Evolutionary conservation across 2,797 vertebrate species (phyloP).

Genomic region (Pterois miles): DNA sequence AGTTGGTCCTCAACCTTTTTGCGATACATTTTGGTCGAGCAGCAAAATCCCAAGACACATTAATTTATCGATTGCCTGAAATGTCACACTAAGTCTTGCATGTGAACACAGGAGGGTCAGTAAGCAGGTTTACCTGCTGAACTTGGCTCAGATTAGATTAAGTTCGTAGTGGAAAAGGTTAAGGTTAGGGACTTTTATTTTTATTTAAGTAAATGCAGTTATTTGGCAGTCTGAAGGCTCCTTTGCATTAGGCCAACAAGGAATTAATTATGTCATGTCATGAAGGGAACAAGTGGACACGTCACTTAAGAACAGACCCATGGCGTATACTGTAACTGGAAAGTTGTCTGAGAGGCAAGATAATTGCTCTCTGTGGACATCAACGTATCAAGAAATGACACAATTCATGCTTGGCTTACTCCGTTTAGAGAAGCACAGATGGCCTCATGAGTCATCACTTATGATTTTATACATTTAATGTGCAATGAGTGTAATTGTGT

Average conservation of each 20-base stretch:
- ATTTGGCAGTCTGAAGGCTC: background rate
- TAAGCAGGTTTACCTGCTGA: constrained; percentile 32
- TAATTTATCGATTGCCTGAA: constrained; percentile 66
- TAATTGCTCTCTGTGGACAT: constrained; percentile 14
- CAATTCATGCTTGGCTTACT: background rate
- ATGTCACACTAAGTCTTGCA: constrained; percentile 53
- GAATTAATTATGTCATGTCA: background rate
- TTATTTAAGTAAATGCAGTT: background rate
- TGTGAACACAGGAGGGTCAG: constrained; percentile 33
- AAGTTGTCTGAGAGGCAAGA: background rate
- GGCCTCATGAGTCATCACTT: constrained; percentile 2
- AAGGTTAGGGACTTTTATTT: constrained; percentile 5
- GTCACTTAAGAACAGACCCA: background rate
- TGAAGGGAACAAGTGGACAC: background rate
- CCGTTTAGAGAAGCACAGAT: constrained; percentile 7
- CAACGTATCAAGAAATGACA: background rate
- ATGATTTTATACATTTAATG: background rate
- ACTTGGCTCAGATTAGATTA: constrained; percentile 40
- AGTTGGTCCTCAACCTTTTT: constrained; percentile 46
- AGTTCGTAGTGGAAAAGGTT: constrained; percentile 35
- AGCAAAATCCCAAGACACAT: constrained; percentile 38
- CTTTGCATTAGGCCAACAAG: background rate
- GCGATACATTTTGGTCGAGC: constrained; percentile 11
- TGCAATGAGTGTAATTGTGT: background rate
- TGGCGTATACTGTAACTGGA: background rate